Conservation (phyloP, 2,797 vertebrate genomes). For the Ambastaia sidthimunki region DNA sequence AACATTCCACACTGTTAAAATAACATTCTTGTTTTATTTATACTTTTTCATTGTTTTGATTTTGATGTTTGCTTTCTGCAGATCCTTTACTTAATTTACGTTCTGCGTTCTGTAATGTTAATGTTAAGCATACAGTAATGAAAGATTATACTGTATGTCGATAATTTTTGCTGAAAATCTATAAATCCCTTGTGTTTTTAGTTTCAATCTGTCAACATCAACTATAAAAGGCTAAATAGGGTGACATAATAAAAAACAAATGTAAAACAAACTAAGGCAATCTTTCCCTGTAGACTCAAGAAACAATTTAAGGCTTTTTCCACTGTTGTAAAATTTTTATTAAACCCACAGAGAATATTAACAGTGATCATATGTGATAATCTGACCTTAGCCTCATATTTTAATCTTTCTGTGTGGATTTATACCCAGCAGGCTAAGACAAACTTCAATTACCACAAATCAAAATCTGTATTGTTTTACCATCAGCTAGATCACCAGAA, state of each 20-base stretch:
- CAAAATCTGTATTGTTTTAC: conserved; percentile 23
- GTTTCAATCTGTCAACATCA: conserved; percentile 7
- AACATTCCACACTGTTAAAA: too few species aligned
- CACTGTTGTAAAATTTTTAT: conserved; percentile 21
- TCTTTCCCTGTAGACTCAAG: conserved; percentile 23
- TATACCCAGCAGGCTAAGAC: background rate
- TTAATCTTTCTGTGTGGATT: conserved; percentile 36
- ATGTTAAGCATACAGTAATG: background rate
- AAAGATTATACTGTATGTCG: background rate
- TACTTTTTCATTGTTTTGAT: too few species aligned
- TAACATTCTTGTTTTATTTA: too few species aligned
- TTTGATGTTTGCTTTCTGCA: background rate
- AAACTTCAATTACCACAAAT: background rate
- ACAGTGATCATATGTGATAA: conserved; percentile 37
- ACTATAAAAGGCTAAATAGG: background rate
- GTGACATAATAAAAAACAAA: conserved; percentile 36
- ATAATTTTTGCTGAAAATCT: conserved; percentile 10
- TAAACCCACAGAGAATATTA: conserved; percentile 30
- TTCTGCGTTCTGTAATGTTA: background rate
- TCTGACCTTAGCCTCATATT: conserved; percentile 27
- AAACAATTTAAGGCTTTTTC: conserved; percentile 38
- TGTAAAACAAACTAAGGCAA: conserved; percentile 34
- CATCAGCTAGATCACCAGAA: conserved; percentile 2
- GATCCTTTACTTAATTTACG: background rate
- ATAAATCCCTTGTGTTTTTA: conserved; percentile 21